Evolutionary conservation across 2,888 invertebrate genomes (phyloP), one percentile per base, ranked within the genome.

Genomic region (Drosophila setosimentum): DNA sequence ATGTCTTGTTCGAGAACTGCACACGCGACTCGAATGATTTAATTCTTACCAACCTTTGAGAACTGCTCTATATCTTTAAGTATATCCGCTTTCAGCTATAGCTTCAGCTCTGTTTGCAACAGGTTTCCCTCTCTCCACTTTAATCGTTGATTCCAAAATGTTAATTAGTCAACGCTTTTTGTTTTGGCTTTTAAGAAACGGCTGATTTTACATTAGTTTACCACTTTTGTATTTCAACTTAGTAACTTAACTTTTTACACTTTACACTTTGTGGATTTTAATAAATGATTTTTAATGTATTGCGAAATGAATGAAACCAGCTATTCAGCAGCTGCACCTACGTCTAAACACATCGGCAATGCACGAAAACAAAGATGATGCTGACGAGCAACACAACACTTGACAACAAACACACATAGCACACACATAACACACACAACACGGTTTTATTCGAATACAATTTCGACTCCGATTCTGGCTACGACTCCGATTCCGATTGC

Each of bases 31-130:
- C n/a, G 53, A 68, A 73, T 77, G 29, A 21, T 68, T 72, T 59
- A 35, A 72, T 73, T 77, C 58, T 66, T 35, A 80, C 78, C 48
- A 71, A 78, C 80, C 78, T 80, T 73, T 27, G 30, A 71, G 55
- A 68, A 72, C 37, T 33, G 66, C 58, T 60, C 40, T 59, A 45
- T 57, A 29, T 13, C 50, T 45, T 45, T 45, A 35, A 50, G 30
- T 67, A 55, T 65, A 80, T 78, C 70, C 67, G 68, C 62, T 64
- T 24, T 24, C 13, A 8, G 45, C 21, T 45, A 2, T 8, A 24
- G 7, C 16, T 27, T 16, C 8, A 24, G 24, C 45, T 24, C 45
- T 59, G 21, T 61, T 48, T 58, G 82, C 80, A 80, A 80, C 82
- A 80, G 80, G 80, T 80, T 80, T 74, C 27, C 37, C 51, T 35